A percentile compares a stretch with the other conserved stretches of the same genome.
These are phyloP conservation scores for Lagodon rhomboides DNA, from an alignment of 2,797 vertebrate genomes.

Conservation along the genomic window DNA sequence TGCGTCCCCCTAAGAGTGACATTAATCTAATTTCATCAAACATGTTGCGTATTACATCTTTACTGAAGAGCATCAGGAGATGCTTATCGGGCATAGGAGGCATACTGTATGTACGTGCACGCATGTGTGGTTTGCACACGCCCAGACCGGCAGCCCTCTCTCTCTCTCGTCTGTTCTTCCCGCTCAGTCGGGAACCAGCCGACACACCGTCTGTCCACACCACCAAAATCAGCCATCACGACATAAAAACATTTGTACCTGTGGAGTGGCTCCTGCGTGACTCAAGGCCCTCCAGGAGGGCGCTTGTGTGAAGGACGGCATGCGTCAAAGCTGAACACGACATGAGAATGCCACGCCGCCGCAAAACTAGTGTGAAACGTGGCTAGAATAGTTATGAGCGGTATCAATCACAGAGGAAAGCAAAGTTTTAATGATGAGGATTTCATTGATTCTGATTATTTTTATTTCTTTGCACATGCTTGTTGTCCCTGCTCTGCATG, in stretches of 20 bases:
- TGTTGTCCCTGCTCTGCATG: too few relatives aligned
- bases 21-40: background rate
- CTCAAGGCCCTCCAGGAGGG: constrained; percentile 1
- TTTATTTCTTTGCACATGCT: too few relatives aligned
- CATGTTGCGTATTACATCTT: background rate
- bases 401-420: background rate
- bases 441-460: too few relatives aligned
- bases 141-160: background rate
- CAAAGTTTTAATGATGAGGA: background rate
- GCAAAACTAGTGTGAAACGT: background rate
- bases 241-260: constrained; percentile 16
- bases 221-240: background rate
- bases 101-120: background rate
- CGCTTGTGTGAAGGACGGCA: background rate
- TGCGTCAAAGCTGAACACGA: background rate
- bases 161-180: background rate
- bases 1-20: background rate
- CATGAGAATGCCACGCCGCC: background rate
- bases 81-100: background rate
- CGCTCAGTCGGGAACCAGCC: constrained; percentile 2
- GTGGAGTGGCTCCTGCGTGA: background rate
- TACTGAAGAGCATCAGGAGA: background rate
- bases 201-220: background rate
- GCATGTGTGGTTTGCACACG: background rate
- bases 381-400: background rate